Base-by-base conservation (phyloP, 2,113 vertebrate species). In the Aramus guarauna region DNA sequence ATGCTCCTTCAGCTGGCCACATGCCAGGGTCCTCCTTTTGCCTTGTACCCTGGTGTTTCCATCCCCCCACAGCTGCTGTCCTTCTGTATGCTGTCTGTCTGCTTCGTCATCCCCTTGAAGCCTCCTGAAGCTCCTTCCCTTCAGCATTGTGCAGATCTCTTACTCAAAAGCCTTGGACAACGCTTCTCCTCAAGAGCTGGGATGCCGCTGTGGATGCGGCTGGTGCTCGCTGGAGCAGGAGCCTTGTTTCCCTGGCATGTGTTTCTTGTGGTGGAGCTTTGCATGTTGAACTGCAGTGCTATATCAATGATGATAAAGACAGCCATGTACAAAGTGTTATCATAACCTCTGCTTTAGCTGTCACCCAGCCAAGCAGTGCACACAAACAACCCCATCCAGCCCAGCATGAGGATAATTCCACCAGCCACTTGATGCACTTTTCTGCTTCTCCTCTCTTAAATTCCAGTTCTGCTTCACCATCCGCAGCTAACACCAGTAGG, bases 221-320 rank as follows among this genome's bases (percentile, higher is more conserved):
- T 75, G 59, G 21, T 78, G 76, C 74, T 85, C 3, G 0, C 84
- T 62, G 37, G 63, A 90, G 62, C 39, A 76, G 85, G 45, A 90
- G 32, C 90, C 37, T 74, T 53, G 26, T 82, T 85, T 85, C 76
- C 53, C 45, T 59, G 87, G 53, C 39, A 13, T 19, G 50, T 50
- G 52, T 17, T 39, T 88, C 83, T 53, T 78, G 85, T 2, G 23
- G 63, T 64, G 76, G 75, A 90, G 41, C 79, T 88, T 36, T 95
- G 76, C 72, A 32, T 43, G 43, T 75, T 69, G 86, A 91, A 79
- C 68, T 87, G 80, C 80, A 58, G 86, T 1, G 0, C 80, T 85
- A 1, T 94, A 92, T 92, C 92, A 89, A 23, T 12, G 80, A 34
- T 73, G 95, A 94, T 87, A 92, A 95, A 94, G 97, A 94, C n/a